phyloP scores from a whole-genome alignment of 2,888 invertebrate species.

The Dorcus hopei region DNA sequence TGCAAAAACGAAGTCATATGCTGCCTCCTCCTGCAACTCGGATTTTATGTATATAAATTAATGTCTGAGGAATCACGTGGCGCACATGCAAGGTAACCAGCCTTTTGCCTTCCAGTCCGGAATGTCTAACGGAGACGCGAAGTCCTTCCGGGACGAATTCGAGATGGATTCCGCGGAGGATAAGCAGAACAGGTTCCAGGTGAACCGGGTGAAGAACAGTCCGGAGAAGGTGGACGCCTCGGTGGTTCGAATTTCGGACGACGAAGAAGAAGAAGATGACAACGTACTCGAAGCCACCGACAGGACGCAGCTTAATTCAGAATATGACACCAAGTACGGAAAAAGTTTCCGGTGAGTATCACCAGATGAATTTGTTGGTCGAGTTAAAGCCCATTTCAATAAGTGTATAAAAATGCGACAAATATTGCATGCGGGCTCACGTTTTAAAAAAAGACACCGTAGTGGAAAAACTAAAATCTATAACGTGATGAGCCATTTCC shows the following conservation, averaged over 20 bases:
- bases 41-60: no score
- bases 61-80: no score
- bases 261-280: conserved; percentile 43
- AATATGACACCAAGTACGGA: conserved; percentile 68
- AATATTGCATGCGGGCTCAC: not conserved
- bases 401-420: not conserved
- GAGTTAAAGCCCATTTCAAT: not conserved
- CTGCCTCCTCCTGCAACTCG: no score
- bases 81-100: no score
- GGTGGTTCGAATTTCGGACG: conserved; percentile 21
- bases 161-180: conserved; percentile 36
- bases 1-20: no score
- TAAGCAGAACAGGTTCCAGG: conserved; percentile 58
- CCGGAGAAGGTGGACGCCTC: conserved; percentile 22
- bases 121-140: conserved; percentile 25
- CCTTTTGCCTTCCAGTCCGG: not conserved
- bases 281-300: conserved; percentile 51
- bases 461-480: no score
- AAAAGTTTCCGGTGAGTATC: conserved; percentile 70
- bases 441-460: not conserved
- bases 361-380: not conserved
- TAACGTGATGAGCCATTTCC: no score
- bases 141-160: conserved; percentile 23
- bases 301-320: conserved; percentile 45
- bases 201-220: conserved; percentile 58